Base-by-base conservation (phyloP, 2,797 vertebrate species). In the Luscinia megarhynchos region DNA sequence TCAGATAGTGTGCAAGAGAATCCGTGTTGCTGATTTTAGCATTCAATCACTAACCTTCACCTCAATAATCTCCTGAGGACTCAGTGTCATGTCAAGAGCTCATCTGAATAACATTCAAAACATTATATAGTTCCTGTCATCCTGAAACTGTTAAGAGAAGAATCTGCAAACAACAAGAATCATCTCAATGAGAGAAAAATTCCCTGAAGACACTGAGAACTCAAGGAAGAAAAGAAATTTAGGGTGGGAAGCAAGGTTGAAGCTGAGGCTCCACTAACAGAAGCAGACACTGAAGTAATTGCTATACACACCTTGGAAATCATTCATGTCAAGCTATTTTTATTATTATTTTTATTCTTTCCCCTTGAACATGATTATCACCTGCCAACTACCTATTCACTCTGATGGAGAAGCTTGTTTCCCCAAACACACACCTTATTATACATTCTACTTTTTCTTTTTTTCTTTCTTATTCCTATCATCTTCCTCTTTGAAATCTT, bases 131-230 rank as follows among this genome's bases (percentile, higher is more conserved):
- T 73, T 84, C 55, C 36, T 63, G 67, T 89, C 58, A 90, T 53
- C 29, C 59, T 70, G 58, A 84, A 85, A 75, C 26, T 48, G 51
- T 80, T 62, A 43, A 59, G 53, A 73, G 41, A 88, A 89, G 41
- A 73, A 89, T 76, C 51, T 93, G 88, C 55, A 94, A 93, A 94
- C 84, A 89, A 53, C 34, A 76, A 43, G 74, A 84, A 84, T 86
- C 45, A 79, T 68, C 34, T 93, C 63, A 76, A 67, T 82, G 54
- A 66, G 30, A 67, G 32, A 82, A 73, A 41, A 91, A 88, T 89
- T 92, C 90, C 88, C 88, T 64, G 34, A 84, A 90, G 67, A 84
- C 41, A 24, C n/a, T 18, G 18, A 62, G 73, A 84, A 58, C 46
- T 91, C 62, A 54, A 43, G 32, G 80, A 68, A 61, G 22, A 68